A percentile compares a stretch with the other conserved stretches of the same genome.
phyloP scores from a whole-genome alignment of 2,797 vertebrate species.

The Atherinosoma microstoma region DNA sequence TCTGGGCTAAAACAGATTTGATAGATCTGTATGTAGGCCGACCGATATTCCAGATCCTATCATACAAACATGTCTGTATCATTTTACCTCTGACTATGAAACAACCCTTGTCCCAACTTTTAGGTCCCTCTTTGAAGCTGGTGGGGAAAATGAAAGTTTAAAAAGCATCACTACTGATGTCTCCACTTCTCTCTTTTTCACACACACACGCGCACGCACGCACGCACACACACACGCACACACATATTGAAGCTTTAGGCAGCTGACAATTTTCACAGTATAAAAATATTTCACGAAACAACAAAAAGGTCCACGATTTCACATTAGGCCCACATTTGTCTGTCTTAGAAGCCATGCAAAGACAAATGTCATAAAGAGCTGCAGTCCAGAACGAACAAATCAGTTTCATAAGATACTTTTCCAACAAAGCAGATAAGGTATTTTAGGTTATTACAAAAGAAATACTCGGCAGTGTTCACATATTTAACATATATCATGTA shows the following conservation, averaged over 20 bases:
- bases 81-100: constrained; percentile 5
- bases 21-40: constrained; percentile 12
- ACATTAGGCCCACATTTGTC: constrained; percentile 57
- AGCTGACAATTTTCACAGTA: constrained; percentile 73
- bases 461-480: constrained; percentile 49
- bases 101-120: constrained; percentile 34
- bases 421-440: constrained; percentile 9
- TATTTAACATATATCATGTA: constrained; percentile 23
- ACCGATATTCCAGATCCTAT: constrained; percentile 20
- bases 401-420: constrained; percentile 16
- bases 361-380: constrained; percentile 40
- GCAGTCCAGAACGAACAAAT: constrained; percentile 35
- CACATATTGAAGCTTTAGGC: constrained; percentile 35
- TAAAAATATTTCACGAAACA: constrained; percentile 68
- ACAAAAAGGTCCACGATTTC: constrained; percentile 63
- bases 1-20: constrained; percentile 14
- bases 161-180: constrained; percentile 3
- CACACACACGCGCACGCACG: constrained; percentile 1
- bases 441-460: constrained; percentile 51
- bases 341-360: constrained; percentile 37
- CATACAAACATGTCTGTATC: neutral
- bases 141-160: constrained; percentile 15
- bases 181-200: neutral
- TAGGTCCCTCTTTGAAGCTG: constrained; percentile 11
- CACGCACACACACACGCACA: constrained; percentile 7